phyloP scores from a whole-genome alignment of 2,797 vertebrate genomes.

The Pseudochirops cupreus region DNA sequence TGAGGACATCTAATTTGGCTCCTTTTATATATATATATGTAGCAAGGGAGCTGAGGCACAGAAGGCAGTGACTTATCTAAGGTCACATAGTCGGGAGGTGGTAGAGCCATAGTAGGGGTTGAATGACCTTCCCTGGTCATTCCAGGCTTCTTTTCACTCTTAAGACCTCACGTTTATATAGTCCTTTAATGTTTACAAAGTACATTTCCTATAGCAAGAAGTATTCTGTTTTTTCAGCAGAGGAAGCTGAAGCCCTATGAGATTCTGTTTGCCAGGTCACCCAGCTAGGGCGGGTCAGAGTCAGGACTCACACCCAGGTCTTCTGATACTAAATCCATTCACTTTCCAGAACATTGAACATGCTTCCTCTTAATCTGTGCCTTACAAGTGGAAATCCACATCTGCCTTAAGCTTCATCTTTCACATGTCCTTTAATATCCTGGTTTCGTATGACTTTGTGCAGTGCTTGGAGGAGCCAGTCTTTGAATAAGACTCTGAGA shows the following conservation, averaged over 20 bases:
- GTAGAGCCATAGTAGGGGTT: background rate
- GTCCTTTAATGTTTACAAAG: background rate
- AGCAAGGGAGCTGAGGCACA: background rate
- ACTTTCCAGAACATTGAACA: background rate
- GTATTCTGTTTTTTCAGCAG: background rate
- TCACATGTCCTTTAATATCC: background rate
- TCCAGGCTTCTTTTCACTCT: background rate
- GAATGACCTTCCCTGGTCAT: background rate
- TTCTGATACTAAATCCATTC: background rate
- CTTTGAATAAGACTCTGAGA: slow-evolving; percentile 51
- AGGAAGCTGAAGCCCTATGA: background rate
- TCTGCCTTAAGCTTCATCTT: background rate
- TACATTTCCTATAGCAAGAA: background rate
- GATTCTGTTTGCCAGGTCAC: background rate
- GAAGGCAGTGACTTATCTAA: background rate
- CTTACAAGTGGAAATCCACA: background rate
- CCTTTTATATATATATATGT: too few relatives aligned
- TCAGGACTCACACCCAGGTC: background rate
- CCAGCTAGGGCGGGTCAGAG: background rate
- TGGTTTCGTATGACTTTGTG: background rate
- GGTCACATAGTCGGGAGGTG: background rate
- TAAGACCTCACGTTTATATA: background rate
- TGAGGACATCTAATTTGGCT: background rate
- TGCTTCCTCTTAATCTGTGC: background rate
- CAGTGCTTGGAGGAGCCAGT: background rate